These are phyloP conservation scores for Caenorhabditis parvicauda DNA, from an alignment of 2,888 invertebrate genomes.

Conservation along the genomic window DNA sequence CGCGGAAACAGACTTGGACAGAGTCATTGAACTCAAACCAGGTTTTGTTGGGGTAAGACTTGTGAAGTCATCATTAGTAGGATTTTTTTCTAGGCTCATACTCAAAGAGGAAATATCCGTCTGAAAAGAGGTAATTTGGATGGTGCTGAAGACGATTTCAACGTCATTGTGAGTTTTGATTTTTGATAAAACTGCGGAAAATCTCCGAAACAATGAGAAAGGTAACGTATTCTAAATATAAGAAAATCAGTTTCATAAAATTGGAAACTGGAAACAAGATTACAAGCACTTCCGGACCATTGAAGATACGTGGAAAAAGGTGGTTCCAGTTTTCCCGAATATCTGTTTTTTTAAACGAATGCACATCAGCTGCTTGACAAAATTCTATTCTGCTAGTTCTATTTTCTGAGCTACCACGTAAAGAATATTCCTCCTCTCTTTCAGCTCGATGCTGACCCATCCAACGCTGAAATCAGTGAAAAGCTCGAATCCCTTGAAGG, in stretches of 20 bases:
- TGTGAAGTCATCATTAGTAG: background rate
- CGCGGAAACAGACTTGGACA: slow-evolving; percentile 87
- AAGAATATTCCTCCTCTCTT: slow-evolving; percentile 21
- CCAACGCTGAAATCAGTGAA: slow-evolving; percentile 77
- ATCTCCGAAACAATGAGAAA: background rate
- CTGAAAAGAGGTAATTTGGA: slow-evolving; percentile 75
- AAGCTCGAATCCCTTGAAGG: no score
- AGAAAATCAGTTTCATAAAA: background rate
- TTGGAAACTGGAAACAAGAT: no score
- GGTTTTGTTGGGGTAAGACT: slow-evolving; percentile 85
- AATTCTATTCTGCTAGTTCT: no score
- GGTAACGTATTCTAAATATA: background rate
- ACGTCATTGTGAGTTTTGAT: slow-evolving; percentile 41
- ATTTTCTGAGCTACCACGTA: no score
- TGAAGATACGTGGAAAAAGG: no score
- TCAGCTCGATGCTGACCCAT: slow-evolving; percentile 74
- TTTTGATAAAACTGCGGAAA: background rate
- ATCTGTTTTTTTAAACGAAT: no score
- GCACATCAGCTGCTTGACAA: no score
- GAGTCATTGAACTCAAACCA: slow-evolving; percentile 86
- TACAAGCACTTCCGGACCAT: no score
- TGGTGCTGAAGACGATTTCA: slow-evolving; percentile 50
- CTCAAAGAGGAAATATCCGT: slow-evolving; percentile 82
- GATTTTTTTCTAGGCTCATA: slow-evolving; percentile 67
- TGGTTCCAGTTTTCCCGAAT: background rate